Percentiles rank a stretch among this genome's conserved stretches.
Evolutionary conservation across 2,888 invertebrate species (phyloP).

Genomic region (Yponomeuta evonymella): DNA sequence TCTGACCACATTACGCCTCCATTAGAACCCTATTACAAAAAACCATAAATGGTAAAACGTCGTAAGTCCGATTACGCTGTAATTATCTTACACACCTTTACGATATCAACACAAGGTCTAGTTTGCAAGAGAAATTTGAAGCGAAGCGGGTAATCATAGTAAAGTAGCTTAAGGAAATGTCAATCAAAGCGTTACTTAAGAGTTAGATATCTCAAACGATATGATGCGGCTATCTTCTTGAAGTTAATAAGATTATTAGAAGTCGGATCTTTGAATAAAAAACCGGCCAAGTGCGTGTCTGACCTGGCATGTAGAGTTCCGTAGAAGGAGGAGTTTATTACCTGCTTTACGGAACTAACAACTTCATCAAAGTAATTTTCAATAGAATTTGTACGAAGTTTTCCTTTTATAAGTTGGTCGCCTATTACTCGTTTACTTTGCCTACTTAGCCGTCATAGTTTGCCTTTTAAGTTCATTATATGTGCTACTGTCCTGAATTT

Average conservation of each 20-base stretch:
- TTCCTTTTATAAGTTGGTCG: too few species aligned
- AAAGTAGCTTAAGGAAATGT: slow-evolving; percentile 20
- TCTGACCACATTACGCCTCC: not conserved
- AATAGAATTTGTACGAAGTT: too few species aligned
- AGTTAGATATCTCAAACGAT: not conserved
- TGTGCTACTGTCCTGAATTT: too few species aligned
- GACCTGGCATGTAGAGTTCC: not conserved
- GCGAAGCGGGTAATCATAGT: not conserved
- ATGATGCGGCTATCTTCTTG: slow-evolving; percentile 10
- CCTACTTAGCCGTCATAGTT: too few species aligned
- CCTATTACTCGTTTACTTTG: too few species aligned
- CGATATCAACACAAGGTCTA: not conserved
- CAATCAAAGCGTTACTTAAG: slow-evolving; percentile 17
- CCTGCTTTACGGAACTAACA: too few species aligned
- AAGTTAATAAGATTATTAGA: slow-evolving; percentile 12
- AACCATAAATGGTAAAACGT: not conserved
- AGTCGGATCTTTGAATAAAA: not conserved
- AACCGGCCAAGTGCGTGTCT: not conserved
- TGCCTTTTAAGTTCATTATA: too few species aligned
- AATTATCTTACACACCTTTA: not conserved
- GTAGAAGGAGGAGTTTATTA: too few species aligned
- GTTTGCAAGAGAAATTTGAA: not conserved
- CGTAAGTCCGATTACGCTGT: not conserved
- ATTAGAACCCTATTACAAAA: slow-evolving; percentile 12
- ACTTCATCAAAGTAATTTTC: too few species aligned